Conservation (phyloP, 2,888 invertebrate genomes). For the Caenorhabditis angaria region DNA sequence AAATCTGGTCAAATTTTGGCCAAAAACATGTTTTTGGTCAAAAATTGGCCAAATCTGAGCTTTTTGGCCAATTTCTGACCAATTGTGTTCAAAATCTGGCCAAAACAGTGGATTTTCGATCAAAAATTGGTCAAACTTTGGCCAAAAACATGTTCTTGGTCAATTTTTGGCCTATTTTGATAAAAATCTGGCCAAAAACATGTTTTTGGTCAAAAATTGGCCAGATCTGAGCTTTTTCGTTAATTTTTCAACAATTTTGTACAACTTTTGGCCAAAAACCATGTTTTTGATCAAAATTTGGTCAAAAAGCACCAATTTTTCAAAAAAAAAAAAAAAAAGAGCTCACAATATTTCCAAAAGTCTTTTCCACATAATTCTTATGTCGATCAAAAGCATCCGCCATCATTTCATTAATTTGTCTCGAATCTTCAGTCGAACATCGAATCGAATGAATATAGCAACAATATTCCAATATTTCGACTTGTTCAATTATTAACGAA, state of each 20-base stretch:
- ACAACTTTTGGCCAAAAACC: neutral
- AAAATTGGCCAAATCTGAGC: too few relatives aligned
- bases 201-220: too few relatives aligned
- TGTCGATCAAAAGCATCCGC: conserved; percentile 57
- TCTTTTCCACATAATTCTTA: conserved; percentile 56
- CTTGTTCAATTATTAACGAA: conserved; percentile 58
- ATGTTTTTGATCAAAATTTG: neutral
- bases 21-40: too few relatives aligned
- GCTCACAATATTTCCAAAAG: conserved; percentile 48
- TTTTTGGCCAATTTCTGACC: too few relatives aligned
- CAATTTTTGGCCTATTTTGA: too few relatives aligned
- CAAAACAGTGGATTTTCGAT: too few relatives aligned
- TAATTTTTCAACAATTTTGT: neutral
- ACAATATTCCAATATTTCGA: conserved; percentile 64
- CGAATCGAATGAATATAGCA: conserved; percentile 58
- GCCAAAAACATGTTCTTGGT: too few relatives aligned
- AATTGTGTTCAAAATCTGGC: too few relatives aligned
- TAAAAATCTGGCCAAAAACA: too few relatives aligned
- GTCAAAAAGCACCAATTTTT: neutral
- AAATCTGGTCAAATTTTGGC: too few relatives aligned
- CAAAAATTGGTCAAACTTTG: too few relatives aligned
- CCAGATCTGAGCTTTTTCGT: too few relatives aligned
- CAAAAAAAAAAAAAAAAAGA: neutral
- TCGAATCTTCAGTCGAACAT: conserved; percentile 29
- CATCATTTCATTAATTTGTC: conserved; percentile 55